Base-by-base conservation (phyloP, 2,113 vertebrate species). In the Mirounga angustirostris region DNA sequence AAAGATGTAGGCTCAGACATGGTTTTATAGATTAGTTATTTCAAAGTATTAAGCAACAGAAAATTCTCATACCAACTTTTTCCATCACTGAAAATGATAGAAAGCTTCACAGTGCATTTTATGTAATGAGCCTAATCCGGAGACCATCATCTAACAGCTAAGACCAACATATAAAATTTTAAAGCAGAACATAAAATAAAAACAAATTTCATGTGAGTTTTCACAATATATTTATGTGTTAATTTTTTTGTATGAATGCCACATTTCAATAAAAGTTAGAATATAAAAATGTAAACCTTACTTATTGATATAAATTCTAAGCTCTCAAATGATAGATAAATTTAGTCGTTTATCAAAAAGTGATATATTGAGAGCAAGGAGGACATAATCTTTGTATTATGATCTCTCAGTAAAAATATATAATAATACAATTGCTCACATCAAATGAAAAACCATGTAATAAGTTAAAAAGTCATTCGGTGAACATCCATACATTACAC, bases 71-170 rank as follows among this genome's bases (percentile, higher is more conserved):
- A 36, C 28, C 74, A 58, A 85, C 26, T 50, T 58, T 79, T 79
- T 89, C 40, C 16, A 46, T 76, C 43, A 71, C 52, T 94, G 78
- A 84, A 82, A 97, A 87, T 56, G 56, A 59, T 91, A 21, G 58
- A 61, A 89, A 89, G 2, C 12, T 50, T 74, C 52, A 91, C 40
- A 79, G 46, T 12, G 73, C 36, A 58, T 89, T 91, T 95, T 46
- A 59, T 80, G 4, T 58, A 79, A 80, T 84, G 5, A 93, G 33
- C 30, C 6, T 24, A 84, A 80, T 52, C 12, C 0, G 52, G 30
- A 76, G 40, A 11, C 85, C 36, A 3, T 82, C 73, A 67, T 73
- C 16, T 76, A 74, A 69, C 2, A 67, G 26, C 54, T 52, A n/a
- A 15, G 1, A 87, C 0, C 12, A 85, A 74, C 54, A 83, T 5